Evolutionary conservation across 2,888 invertebrate species (phyloP).

Genomic region (Iphiclides podalirius): DNA sequence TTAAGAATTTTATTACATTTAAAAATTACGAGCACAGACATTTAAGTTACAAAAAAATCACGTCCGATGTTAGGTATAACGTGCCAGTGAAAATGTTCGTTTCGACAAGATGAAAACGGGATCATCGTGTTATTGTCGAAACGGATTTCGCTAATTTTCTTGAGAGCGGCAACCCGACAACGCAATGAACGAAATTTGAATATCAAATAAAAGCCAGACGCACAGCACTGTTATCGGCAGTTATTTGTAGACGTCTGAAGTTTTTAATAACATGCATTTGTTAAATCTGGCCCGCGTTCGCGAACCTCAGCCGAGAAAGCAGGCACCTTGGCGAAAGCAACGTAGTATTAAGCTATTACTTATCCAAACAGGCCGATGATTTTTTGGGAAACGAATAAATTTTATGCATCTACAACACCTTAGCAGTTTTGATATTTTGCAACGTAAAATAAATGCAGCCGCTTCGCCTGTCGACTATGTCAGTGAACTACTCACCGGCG

Average conservation of each 20-base stretch:
- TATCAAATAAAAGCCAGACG: slow-evolving; percentile 36
- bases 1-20: too few species aligned
- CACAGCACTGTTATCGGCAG: slow-evolving; percentile 46
- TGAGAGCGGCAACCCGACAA: slow-evolving; percentile 18
- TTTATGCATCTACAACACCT: slow-evolving; percentile 14
- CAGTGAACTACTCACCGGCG: too few species aligned
- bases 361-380: slow-evolving; percentile 59
- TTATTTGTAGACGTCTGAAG: slow-evolving; percentile 51
- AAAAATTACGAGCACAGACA: too few species aligned
- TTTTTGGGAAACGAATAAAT: slow-evolving; percentile 48
- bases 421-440: slow-evolving; percentile 18
- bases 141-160: too few species aligned
- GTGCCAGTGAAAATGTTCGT: too few species aligned
- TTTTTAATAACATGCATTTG: slow-evolving; percentile 65
- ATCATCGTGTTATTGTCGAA: too few species aligned
- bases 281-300: slow-evolving; percentile 46
- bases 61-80: too few species aligned
- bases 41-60: too few species aligned
- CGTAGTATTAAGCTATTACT: slow-evolving; percentile 78
- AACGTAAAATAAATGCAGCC: too few species aligned
- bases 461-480: too few species aligned
- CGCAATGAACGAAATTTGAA: slow-evolving; percentile 39
- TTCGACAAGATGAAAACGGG: too few species aligned
- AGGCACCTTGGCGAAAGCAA: slow-evolving; percentile 63
- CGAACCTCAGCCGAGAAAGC: slow-evolving; percentile 62